A percentile compares a stretch with the other conserved stretches of the same genome.
phyloP scores from a whole-genome alignment of 2,797 vertebrate genomes.

The Balearica regulorum region DNA sequence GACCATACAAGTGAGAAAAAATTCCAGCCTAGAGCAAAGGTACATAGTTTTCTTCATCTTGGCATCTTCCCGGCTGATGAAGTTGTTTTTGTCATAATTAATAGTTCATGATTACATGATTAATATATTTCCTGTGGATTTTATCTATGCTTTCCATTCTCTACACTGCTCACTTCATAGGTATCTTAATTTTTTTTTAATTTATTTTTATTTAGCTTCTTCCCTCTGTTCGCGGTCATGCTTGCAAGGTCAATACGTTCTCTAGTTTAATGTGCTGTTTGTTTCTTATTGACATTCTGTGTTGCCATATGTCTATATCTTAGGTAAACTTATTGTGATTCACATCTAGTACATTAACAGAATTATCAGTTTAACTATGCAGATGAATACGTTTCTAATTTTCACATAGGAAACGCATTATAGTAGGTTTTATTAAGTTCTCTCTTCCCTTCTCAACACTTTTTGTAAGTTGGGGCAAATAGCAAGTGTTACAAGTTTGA shows the following conservation, averaged over 20 bases:
- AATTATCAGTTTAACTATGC: neutral
- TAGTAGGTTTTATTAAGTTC: neutral
- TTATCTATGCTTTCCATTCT: neutral
- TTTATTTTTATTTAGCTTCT: neutral
- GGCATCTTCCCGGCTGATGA: neutral
- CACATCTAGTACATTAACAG: neutral
- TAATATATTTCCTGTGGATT: neutral
- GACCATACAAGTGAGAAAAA: neutral
- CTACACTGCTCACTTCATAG: neutral
- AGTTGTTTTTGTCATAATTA: neutral
- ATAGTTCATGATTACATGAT: neutral
- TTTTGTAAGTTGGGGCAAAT: neutral
- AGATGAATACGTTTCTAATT: neutral
- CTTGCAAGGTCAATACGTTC: neutral
- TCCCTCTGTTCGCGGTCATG: neutral
- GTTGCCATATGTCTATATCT: neutral
- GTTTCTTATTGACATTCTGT: neutral
- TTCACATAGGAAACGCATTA: neutral
- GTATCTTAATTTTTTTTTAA: neutral
- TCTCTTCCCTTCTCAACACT: neutral
- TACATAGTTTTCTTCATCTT: neutral
- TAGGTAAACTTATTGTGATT: neutral
- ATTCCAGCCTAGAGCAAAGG: neutral
- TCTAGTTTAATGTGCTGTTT: neutral
- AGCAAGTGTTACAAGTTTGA: neutral